A percentile compares a stretch with the other conserved stretches of the same genome.
These are phyloP conservation scores for Strigamia maritima DNA, from an alignment of 2,888 invertebrate species.

Conservation along the genomic window DNA sequence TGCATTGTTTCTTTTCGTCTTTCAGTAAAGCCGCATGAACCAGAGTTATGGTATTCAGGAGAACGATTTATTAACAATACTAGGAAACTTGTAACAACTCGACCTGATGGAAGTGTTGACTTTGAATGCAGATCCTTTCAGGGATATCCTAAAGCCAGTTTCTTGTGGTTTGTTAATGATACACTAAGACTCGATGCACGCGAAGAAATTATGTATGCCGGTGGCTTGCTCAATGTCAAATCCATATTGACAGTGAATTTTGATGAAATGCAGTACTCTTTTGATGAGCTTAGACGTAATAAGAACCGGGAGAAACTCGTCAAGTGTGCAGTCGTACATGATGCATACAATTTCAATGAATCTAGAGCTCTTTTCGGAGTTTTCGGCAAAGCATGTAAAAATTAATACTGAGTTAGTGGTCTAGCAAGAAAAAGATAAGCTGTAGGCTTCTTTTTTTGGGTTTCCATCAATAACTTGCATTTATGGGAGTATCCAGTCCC, in stretches of 20 bases:
- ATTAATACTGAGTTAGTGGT: too few species aligned
- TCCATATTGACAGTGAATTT: not conserved
- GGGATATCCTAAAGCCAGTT: not conserved
- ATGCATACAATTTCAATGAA: not conserved
- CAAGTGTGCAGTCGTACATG: not conserved
- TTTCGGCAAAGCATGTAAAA: not conserved
- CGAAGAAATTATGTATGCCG: not conserved
- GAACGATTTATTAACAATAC: not conserved
- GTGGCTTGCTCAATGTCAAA: not conserved
- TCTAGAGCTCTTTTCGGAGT: not conserved
- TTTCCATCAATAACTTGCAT: too few species aligned
- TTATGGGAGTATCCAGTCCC: too few species aligned
- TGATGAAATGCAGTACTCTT: not conserved
- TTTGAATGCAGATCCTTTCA: not conserved
- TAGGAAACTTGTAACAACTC: not conserved
- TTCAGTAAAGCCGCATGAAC: not conserved
- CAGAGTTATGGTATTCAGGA: not conserved
- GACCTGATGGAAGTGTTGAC: not conserved
- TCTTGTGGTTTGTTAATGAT: not conserved
- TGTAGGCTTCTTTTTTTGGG: too few species aligned
- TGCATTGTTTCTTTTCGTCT: not conserved
- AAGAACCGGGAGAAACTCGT: not conserved
- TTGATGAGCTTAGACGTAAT: not conserved
- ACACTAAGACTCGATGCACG: not conserved
- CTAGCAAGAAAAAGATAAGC: too few species aligned